Base-by-base conservation (phyloP, 1,140 invertebrate genomes). In the Nixonia krombeini region DNA sequence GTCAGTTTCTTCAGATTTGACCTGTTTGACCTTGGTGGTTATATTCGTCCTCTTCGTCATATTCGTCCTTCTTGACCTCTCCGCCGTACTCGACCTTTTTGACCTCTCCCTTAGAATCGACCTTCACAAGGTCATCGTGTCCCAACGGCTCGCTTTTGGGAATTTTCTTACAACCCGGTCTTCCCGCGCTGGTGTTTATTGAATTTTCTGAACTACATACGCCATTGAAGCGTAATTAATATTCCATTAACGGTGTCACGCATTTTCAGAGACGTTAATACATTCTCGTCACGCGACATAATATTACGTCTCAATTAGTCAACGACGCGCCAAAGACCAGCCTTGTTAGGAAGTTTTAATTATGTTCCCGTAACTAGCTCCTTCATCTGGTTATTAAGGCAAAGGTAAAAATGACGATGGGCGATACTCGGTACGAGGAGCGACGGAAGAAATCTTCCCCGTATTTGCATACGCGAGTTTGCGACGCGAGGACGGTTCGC, bases 271-370 rank as follows among this genome's bases (percentile, higher is more conserved):
- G 61, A 69, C 47, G 56, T 55, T 71, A 66, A 74, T 71, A 69
- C 57, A 57, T 55, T 45, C 47, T 21, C 47, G 72, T 74, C 72
- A 72, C 72, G 69, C 69, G 47, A 74, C 62, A 49, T 47, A 59
- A 72, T 58, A 65, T 64, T 72, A 69, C 63, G 66, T 72, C 72
- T 67, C 63, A 74, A 72, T 72, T 66, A 70, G 63, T 67, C 56
- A 51, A 56, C 45, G 56, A 45, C 42, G 44, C 55, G 35, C 58
- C 63, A 51, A 70, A 70, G 67, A 65, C 56, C 61, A 23, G 56
- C 57, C 61, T 65, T 42, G 61, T 62, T 65, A 52, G 62, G 56
- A 61, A 70, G 46, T 70, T 70, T 70, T 70, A 70, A 65, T 70
- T 65, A 70, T 57, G 58, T 42, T 57, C 59, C 59, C 56, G 49